phyloP scores from a whole-genome alignment of 1,140 invertebrate species.

The Marisa cornuarietis region DNA sequence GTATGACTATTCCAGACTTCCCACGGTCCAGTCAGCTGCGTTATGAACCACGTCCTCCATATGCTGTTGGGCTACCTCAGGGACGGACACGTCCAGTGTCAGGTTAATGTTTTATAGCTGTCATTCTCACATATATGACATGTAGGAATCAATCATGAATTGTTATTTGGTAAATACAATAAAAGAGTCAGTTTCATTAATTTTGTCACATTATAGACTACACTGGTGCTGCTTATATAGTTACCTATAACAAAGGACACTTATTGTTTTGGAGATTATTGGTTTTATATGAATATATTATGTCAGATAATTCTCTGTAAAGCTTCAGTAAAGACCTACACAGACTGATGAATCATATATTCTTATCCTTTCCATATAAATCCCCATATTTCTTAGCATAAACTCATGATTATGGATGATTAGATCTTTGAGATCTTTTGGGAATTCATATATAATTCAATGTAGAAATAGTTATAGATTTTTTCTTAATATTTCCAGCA shows the following conservation, averaged over 20 bases:
- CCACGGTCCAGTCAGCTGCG: slow-evolving; percentile 49
- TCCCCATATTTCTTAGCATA: background rate
- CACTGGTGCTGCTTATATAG: background rate
- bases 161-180: background rate
- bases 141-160: too few relatives aligned
- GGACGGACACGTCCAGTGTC: slow-evolving; percentile 45
- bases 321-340: background rate
- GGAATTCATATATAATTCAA: background rate
- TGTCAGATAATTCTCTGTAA: background rate
- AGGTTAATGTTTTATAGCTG: slow-evolving; percentile 29
- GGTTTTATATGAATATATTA: background rate
- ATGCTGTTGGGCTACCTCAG: slow-evolving; percentile 32
- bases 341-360: background rate
- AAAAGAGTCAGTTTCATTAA: background rate
- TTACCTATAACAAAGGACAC: background rate
- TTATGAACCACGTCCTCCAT: slow-evolving; percentile 51
- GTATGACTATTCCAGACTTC: slow-evolving; percentile 41
- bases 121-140: too few relatives aligned
- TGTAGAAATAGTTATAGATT: background rate
- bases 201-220: background rate
- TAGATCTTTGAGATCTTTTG: background rate
- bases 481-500: background rate
- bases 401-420: background rate
- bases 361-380: background rate
- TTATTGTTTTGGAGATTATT: background rate